Percentiles rank a stretch among this genome's conserved stretches.
phyloP scores from a whole-genome alignment of 2,888 invertebrate species.

The Parnassius smintheus region DNA sequence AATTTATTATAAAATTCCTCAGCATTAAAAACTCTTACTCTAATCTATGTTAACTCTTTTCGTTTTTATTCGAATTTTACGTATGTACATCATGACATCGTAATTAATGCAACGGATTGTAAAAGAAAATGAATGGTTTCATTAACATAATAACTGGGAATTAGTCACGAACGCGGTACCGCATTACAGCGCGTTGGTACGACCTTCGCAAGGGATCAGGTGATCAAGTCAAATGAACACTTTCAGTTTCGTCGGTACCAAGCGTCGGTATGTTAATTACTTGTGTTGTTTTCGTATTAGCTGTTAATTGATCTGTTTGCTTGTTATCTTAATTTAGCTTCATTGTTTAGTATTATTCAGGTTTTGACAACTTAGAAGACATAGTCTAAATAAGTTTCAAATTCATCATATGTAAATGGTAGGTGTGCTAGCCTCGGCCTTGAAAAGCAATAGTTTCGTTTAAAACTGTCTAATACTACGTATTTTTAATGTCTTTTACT shows the following conservation, averaged over 20 bases:
- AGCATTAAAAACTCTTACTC: too few relatives aligned
- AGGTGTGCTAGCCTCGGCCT: slow-evolving; percentile 18
- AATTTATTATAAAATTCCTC: too few relatives aligned
- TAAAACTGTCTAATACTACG: slow-evolving; percentile 21
- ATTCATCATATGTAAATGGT: too few relatives aligned
- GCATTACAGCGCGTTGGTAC: not conserved
- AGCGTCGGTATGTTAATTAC: not conserved
- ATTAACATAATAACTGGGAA: not conserved
- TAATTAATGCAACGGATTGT: too few relatives aligned
- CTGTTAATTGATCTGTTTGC: not conserved
- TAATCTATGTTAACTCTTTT: too few relatives aligned
- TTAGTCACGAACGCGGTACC: slow-evolving; percentile 3
- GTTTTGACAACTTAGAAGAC: too few relatives aligned
- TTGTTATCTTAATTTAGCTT: too few relatives aligned
- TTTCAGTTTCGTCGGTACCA: slow-evolving; percentile 14
- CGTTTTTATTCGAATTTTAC: too few relatives aligned
- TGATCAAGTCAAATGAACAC: slow-evolving; percentile 14
- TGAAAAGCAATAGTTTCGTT: not conserved
- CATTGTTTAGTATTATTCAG: too few relatives aligned
- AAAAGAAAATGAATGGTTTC: too few relatives aligned
- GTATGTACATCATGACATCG: too few relatives aligned
- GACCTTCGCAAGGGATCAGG: slow-evolving; percentile 18
- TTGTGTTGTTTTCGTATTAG: slow-evolving; percentile 18
- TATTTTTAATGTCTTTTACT: slow-evolving; percentile 20
- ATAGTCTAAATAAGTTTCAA: not conserved